Evolutionary conservation across 2,113 vertebrate genomes (phyloP).

Genomic region (Emydura subglobosa): DNA sequence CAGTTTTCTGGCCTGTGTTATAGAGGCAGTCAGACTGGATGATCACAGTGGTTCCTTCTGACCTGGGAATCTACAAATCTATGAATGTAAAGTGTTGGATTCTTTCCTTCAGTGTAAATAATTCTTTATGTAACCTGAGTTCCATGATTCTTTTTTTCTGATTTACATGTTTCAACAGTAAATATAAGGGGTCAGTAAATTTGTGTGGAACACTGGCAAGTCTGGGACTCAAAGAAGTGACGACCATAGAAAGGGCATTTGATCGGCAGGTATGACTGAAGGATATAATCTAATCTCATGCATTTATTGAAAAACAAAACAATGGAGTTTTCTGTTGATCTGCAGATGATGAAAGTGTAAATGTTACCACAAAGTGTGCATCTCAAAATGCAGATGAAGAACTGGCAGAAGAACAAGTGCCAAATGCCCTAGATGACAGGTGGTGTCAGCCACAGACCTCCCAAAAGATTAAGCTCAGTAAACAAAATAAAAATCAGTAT

Average conservation of each 20-base stretch:
- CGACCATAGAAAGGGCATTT: not conserved
- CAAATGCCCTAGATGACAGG: not conserved
- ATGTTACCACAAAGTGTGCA: not conserved
- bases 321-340: not conserved
- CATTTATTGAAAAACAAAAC: fast-evolving
- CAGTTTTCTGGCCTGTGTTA: too few relatives aligned
- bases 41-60: too few relatives aligned
- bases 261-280: not conserved
- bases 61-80: too few relatives aligned
- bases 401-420: not conserved
- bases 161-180: not conserved
- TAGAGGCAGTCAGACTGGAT: too few relatives aligned
- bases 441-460: not conserved
- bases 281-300: not conserved
- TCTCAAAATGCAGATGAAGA: not conserved
- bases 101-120: not conserved
- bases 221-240: not conserved
- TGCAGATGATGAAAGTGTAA: not conserved
- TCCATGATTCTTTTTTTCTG: not conserved
- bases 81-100: not conserved
- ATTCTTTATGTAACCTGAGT: not conserved
- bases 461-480: not conserved
- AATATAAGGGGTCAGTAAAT: not conserved
- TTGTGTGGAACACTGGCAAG: not conserved
- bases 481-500: not conserved